Evolutionary conservation across 1,140 invertebrate species (phyloP), one percentile per base, ranked within the genome.

Genomic region (Musca vetustissima): DNA sequence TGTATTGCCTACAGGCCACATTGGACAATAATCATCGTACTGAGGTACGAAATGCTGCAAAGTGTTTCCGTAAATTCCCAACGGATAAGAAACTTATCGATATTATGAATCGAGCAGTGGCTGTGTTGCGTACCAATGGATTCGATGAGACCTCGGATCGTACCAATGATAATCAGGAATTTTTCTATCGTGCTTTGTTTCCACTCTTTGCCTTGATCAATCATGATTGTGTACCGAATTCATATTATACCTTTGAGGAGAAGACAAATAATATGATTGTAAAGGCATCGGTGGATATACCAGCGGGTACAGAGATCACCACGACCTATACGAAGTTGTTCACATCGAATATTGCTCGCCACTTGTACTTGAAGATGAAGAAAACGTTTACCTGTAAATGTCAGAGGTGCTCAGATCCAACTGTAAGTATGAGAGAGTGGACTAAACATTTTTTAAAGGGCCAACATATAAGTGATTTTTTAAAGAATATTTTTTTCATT

Each of bases 361-460:
- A 90, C 50, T 83, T 87, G 21, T 88, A 90, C 76, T 84, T 94
- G 21, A 85, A 83, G 66, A 85, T 85, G 70, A 92, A 90, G 25
- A 94, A 93, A 85, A 86, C 89, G 71, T 94, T 94, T 78, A 83
- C 85, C 32, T 94, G 93, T 78, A 83, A 83, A 52, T 94, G 93
- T 77, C 71, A 79, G 9, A 84, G 92, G 47, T 94, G 93, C 78
- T 80, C 82, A 9, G 92, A 93, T 82, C 86, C 88, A 0, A 89
- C 87, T 59, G 92, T 81, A 52, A 84, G 79, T 81, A 49, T n/a
- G 13, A 22, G n/a, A n/a, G n/a, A n/a, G n/a, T n/a, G n/a, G n/a
- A n/a, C n/a, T n/a, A n/a, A n/a, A n/a, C n/a, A n/a, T n/a, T n/a
- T n/a, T n/a, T n/a, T n/a, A n/a, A n/a, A n/a, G n/a, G n/a, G n/a